These are phyloP conservation scores for Cataglyphis altisquamis DNA, from an alignment of 2,888 invertebrate species.

Conservation along the genomic window DNA sequence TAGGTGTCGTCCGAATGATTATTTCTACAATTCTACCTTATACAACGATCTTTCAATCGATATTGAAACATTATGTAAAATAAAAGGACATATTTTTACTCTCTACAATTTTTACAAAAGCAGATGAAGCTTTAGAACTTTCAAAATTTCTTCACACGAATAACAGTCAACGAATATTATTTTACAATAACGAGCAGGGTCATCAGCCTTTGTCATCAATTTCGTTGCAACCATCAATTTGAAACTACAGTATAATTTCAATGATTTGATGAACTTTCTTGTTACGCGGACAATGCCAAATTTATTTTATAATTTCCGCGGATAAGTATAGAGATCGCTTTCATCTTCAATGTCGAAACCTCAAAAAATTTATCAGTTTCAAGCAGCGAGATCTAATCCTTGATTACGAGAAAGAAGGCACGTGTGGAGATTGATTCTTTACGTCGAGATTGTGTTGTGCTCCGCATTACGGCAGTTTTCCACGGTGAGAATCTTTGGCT, in stretches of 20 bases:
- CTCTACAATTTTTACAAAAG: not conserved
- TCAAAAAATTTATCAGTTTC: not conserved
- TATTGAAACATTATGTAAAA: not conserved
- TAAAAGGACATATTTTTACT: not conserved
- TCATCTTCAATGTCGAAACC: not conserved
- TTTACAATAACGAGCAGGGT: not conserved
- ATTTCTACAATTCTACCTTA: not conserved
- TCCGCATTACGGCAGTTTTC: conserved; percentile 78
- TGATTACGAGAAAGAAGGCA: not conserved
- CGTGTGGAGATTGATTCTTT: conserved; percentile 51
- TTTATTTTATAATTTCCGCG: not conserved
- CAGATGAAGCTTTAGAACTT: not conserved
- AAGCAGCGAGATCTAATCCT: not conserved
- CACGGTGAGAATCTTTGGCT: conserved; percentile 86
- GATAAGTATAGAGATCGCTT: not conserved
- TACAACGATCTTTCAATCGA: not conserved
- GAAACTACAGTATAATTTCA: conserved; percentile 11
- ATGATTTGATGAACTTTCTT: not conserved
- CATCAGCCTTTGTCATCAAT: not conserved
- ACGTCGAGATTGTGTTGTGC: conserved; percentile 80
- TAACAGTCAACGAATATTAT: not conserved
- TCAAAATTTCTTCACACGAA: not conserved
- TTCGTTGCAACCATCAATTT: not conserved
- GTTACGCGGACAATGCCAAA: not conserved
- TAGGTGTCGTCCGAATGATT: not conserved